Conservation (phyloP, 2,113 vertebrate species). For the Ovibos moschatus region DNA sequence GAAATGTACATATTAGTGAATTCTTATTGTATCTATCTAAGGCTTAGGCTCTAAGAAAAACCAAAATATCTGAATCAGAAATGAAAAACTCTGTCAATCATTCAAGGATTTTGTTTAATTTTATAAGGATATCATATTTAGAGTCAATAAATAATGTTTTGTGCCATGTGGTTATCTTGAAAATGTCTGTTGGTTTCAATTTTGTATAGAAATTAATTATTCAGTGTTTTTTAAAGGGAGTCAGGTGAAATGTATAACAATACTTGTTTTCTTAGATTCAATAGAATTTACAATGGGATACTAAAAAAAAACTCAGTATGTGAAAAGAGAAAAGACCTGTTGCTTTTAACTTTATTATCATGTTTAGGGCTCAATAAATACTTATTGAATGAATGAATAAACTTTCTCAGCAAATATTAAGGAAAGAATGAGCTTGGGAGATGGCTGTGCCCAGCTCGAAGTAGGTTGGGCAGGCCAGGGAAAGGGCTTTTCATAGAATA, state of each 20-base stretch:
- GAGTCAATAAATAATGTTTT: background rate
- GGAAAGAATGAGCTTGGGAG: background rate
- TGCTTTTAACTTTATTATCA: background rate
- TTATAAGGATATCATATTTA: background rate
- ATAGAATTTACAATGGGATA: background rate
- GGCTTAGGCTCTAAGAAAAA: background rate
- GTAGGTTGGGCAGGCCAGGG: background rate
- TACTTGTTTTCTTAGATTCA: background rate
- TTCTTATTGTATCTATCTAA: background rate
- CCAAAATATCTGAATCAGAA: background rate
- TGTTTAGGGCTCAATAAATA: background rate
- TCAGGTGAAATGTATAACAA: background rate
- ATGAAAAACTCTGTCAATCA: background rate
- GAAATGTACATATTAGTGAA: background rate
- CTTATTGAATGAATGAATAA: background rate
- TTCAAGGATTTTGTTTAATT: background rate
- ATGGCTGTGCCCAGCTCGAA: background rate
- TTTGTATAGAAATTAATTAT: slow-evolving; percentile 9
- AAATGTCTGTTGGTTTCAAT: background rate
- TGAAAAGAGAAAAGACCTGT: background rate
- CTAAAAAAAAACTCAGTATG: background rate
- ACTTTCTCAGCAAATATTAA: background rate
- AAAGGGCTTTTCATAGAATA: background rate
- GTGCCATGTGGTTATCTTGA: background rate
- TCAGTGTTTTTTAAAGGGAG: background rate